phyloP scores from a whole-genome alignment of 2,888 invertebrate species.

The Seira sanloemensis region DNA sequence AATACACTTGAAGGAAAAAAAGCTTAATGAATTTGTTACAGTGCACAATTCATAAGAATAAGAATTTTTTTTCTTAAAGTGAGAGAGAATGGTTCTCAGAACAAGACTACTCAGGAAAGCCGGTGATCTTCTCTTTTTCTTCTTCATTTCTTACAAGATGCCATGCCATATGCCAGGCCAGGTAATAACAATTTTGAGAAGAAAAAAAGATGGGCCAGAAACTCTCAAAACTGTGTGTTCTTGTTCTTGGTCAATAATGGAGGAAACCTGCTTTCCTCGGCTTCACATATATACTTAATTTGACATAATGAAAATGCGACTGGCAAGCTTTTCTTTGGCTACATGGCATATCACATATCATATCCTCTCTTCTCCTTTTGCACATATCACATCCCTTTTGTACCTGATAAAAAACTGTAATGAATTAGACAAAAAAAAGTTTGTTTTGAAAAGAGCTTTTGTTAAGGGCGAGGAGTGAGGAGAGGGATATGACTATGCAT shows the following conservation, averaged over 20 bases:
- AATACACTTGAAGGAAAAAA: neutral
- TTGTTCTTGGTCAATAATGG: conserved; percentile 27
- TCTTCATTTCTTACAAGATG: no score
- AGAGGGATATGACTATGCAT: conserved; percentile 12
- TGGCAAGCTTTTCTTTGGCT: conserved; percentile 28
- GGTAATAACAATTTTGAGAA: conserved; percentile 13
- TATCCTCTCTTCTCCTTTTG: conserved; percentile 23
- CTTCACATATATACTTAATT: no score
- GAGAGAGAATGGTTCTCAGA: no score
- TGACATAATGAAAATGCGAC: conserved; percentile 49
- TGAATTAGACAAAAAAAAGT: no score
- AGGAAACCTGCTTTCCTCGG: conserved; percentile 51
- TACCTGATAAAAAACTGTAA: neutral
- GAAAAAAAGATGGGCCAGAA: no score
- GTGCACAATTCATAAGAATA: conserved; percentile 11
- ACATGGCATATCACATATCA: no score
- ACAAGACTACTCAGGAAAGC: no score
- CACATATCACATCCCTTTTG: no score
- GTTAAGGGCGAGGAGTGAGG: neutral
- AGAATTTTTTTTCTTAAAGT: no score
- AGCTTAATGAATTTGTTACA: conserved; percentile 46
- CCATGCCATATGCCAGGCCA: neutral
- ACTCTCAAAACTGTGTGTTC: no score
- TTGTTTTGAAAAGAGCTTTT: neutral
- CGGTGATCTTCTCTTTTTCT: no score